A percentile compares a stretch with the other conserved stretches of the same genome.
phyloP scores from a whole-genome alignment of 2,888 invertebrate genomes.

The Steromphala cineraria region DNA sequence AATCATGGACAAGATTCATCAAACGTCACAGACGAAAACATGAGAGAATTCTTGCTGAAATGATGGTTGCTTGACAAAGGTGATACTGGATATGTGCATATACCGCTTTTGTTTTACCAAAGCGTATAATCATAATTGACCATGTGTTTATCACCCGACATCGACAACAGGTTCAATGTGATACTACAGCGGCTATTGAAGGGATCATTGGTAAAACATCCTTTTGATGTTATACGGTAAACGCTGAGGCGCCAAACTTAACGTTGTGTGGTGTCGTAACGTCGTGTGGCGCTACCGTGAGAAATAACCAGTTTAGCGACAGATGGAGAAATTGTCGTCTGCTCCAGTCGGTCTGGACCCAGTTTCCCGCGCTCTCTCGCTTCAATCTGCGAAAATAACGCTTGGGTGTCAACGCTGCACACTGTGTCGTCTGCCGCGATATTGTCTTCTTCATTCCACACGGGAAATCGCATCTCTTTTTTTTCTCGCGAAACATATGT shows the following conservation, averaged over 20 bases:
- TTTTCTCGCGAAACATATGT: background rate
- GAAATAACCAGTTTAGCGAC: slow-evolving; percentile 6
- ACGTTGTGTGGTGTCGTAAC: background rate
- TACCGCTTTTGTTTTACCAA: too few relatives aligned
- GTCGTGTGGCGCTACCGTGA: background rate
- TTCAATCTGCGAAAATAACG: background rate
- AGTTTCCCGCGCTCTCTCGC: background rate
- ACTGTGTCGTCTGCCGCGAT: background rate
- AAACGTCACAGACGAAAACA: too few relatives aligned
- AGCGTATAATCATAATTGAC: too few relatives aligned
- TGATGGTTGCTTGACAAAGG: too few relatives aligned
- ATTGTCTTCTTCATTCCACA: background rate
- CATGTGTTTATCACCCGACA: too few relatives aligned
- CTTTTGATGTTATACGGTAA: background rate
- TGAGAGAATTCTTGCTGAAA: too few relatives aligned
- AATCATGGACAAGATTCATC: too few relatives aligned
- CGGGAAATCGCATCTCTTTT: background rate
- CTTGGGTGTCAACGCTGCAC: background rate
- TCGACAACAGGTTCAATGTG: too few relatives aligned
- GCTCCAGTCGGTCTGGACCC: background rate
- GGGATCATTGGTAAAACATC: too few relatives aligned
- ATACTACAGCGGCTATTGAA: too few relatives aligned
- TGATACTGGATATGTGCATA: too few relatives aligned
- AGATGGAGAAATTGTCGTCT: slow-evolving; percentile 11
- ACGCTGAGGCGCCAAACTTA: background rate